Conservation (phyloP, 37 sponge, comb jelly and placozoan genomes). For the Tethya wilhelma region DNA sequence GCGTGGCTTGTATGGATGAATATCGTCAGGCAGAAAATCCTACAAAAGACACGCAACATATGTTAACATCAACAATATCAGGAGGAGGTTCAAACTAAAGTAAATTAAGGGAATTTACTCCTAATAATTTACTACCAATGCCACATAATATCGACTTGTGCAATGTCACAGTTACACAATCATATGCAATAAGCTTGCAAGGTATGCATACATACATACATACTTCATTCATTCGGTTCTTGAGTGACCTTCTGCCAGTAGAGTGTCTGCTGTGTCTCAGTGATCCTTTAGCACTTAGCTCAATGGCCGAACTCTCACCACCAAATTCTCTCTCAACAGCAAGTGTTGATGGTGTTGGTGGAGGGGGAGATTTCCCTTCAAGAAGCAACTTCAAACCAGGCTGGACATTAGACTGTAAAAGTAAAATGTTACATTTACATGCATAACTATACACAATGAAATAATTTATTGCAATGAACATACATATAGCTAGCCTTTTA, state of each 20-base stretch:
- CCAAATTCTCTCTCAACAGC: neutral
- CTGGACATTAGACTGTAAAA: neutral
- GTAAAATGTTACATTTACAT: too few species aligned
- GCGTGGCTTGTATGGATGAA: conserved; percentile 27
- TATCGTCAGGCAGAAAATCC: neutral
- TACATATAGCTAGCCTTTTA: neutral
- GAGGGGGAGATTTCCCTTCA: conserved; percentile 8
- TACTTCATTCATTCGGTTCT: too few species aligned
- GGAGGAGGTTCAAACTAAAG: too few species aligned
- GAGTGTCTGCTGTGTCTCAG: conserved; percentile 24
- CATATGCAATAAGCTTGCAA: too few species aligned
- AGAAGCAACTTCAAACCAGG: conserved; percentile 64
- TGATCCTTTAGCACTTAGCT: conserved; percentile 8
- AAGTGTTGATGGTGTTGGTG: neutral
- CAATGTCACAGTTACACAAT: too few species aligned
- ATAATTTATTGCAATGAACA: neutral
- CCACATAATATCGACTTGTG: too few species aligned
- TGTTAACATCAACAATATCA: too few species aligned
- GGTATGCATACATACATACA: too few species aligned
- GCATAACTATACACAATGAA: neutral
- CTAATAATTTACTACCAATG: too few species aligned
- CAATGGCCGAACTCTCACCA: too few species aligned
- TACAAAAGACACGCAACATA: too few species aligned
- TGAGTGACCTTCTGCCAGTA: neutral
- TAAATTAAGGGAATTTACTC: too few species aligned